Evolutionary conservation across 2,113 vertebrate genomes (phyloP).

Genomic region (Garra rufa): DNA sequence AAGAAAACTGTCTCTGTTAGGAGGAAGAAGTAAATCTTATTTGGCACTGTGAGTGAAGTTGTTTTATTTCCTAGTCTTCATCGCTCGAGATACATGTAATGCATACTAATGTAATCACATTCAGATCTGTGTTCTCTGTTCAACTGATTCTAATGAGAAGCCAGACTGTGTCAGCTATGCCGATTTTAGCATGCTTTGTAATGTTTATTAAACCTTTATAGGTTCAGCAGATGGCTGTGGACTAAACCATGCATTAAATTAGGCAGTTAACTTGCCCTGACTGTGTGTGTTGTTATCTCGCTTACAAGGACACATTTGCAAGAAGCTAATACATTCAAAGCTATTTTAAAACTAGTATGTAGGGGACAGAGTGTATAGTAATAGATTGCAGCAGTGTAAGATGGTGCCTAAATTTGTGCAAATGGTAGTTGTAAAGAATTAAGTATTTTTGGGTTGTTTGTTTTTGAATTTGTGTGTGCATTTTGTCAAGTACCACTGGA

Average conservation of each 20-base stretch:
- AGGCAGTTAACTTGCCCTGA: not conserved
- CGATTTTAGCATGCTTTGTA: constrained; percentile 23
- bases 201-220: not conserved
- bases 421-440: not conserved
- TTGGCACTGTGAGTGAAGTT: not conserved
- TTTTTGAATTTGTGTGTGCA: not conserved
- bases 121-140: not conserved
- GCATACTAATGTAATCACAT: constrained; percentile 27
- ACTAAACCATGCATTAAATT: constrained; percentile 19
- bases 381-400: not conserved
- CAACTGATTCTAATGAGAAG: constrained; percentile 3
- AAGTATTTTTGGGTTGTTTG: not conserved
- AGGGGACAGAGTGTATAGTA: not conserved
- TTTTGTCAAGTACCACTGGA: not conserved
- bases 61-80: not conserved
- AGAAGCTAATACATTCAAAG: not conserved
- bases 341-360: not conserved
- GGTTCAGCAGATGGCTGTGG: not conserved
- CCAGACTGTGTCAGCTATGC: constrained; percentile 25
- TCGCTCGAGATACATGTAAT: not conserved
- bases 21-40: not conserved
- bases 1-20: not conserved
- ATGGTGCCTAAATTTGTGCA: not conserved
- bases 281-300: not conserved
- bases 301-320: not conserved